phyloP scores from a whole-genome alignment of 2,888 invertebrate genomes.

The Agrochola circellaris region DNA sequence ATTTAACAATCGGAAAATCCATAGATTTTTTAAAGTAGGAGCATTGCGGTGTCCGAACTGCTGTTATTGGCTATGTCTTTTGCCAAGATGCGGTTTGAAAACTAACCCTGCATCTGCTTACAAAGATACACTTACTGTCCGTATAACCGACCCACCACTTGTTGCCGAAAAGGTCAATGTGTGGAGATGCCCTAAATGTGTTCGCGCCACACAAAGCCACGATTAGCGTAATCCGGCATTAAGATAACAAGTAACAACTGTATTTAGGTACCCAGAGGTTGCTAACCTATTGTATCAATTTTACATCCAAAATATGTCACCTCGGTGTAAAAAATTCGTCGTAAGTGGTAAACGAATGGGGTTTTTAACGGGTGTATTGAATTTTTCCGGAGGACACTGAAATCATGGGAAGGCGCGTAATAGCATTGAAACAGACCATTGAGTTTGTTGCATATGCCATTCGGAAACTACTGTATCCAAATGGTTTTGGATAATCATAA shows the following conservation, averaged over 20 bases:
- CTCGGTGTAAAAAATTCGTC: not conserved
- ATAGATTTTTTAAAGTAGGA: not conserved
- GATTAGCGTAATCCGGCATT: conserved; percentile 49
- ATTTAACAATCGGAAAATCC: not conserved
- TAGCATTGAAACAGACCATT: not conserved
- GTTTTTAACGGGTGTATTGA: not conserved
- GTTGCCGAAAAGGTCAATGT: conserved; percentile 35
- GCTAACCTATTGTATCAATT: conserved; percentile 18
- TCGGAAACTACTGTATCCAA: too few relatives aligned
- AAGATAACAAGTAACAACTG: conserved; percentile 38
- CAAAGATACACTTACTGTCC: not conserved
- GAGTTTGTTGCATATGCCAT: not conserved
- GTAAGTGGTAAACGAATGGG: not conserved
- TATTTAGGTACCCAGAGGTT: conserved; percentile 30
- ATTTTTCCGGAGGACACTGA: not conserved
- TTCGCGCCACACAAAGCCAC: conserved; percentile 28
- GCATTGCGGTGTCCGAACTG: not conserved
- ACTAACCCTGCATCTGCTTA: not conserved
- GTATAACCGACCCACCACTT: conserved; percentile 39
- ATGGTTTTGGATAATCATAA: too few relatives aligned
- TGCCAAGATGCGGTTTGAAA: not conserved
- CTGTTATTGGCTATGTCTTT: not conserved
- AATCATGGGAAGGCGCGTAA: not conserved
- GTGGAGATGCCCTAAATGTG: conserved; percentile 21
- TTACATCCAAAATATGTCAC: conserved; percentile 14